These are phyloP conservation scores for Rhopalosiphum padi DNA, from an alignment of 1,140 invertebrate genomes.

Conservation along the genomic window DNA sequence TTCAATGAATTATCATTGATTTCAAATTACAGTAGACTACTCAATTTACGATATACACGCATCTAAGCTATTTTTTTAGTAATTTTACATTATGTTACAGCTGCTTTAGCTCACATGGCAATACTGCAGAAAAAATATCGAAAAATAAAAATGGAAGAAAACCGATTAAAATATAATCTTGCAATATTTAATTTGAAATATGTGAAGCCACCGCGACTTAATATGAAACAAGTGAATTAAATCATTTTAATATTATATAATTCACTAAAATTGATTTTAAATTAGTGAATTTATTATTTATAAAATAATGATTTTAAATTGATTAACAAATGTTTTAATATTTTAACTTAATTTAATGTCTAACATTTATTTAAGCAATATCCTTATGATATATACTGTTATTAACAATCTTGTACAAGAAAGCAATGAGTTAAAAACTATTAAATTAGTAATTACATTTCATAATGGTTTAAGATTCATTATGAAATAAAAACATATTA, in stretches of 20 bases:
- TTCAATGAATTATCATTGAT: too few relatives aligned
- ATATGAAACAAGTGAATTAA: slow-evolving; percentile 21
- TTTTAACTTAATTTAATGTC: not conserved
- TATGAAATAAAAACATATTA: not conserved
- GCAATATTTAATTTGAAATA: slow-evolving; percentile 29
- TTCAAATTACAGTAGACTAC: too few relatives aligned
- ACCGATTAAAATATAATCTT: slow-evolving; percentile 18
- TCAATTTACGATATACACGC: too few relatives aligned
- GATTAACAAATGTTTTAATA: not conserved
- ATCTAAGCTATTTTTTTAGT: not conserved
- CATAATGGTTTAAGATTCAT: not conserved
- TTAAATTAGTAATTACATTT: not conserved
- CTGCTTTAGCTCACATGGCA: not conserved
- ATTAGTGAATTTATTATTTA: not conserved
- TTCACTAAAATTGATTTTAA: not conserved
- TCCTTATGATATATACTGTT: not conserved
- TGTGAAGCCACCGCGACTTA: not conserved
- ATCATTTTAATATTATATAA: not conserved
- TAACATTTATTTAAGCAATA: not conserved
- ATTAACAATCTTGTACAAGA: too few relatives aligned
- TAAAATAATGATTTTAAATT: not conserved
- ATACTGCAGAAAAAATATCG: not conserved
- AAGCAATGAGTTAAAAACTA: not conserved
- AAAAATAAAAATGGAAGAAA: not conserved
- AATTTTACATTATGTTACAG: not conserved